Conservation (phyloP, 2,113 vertebrate species). For the Rhineura floridana region DNA sequence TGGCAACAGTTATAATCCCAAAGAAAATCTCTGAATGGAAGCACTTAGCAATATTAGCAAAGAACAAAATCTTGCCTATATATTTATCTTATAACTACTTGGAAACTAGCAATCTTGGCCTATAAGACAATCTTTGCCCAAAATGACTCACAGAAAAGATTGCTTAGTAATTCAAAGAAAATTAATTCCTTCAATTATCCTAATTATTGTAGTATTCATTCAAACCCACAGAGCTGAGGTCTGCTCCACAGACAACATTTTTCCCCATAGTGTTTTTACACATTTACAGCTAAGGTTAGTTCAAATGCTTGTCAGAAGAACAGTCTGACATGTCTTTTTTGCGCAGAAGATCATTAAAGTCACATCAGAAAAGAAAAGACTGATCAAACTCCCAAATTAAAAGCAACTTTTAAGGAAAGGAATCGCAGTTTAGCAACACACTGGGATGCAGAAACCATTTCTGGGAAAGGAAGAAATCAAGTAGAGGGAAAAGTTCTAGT, state of each 20-base stretch:
- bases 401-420: neutral
- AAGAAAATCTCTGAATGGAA: neutral
- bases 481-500: neutral
- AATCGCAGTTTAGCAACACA: neutral
- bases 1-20: neutral
- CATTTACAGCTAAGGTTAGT: neutral
- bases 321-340: neutral
- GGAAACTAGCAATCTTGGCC: constrained; percentile 35
- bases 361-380: neutral
- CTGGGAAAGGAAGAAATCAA: neutral
- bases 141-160: constrained; percentile 56
- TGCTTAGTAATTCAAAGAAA: constrained; percentile 28
- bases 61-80: constrained; percentile 21
- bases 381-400: neutral
- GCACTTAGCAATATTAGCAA: neutral
- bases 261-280: neutral
- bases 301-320: neutral
- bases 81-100: neutral
- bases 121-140: constrained; percentile 27
- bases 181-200: constrained; percentile 20
- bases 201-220: neutral
- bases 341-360: neutral
- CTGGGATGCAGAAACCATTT: neutral
- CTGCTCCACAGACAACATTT: neutral
- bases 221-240: neutral